Base-by-base conservation (phyloP, 2,113 vertebrate genomes). In the Paraplagusia blochii region DNA sequence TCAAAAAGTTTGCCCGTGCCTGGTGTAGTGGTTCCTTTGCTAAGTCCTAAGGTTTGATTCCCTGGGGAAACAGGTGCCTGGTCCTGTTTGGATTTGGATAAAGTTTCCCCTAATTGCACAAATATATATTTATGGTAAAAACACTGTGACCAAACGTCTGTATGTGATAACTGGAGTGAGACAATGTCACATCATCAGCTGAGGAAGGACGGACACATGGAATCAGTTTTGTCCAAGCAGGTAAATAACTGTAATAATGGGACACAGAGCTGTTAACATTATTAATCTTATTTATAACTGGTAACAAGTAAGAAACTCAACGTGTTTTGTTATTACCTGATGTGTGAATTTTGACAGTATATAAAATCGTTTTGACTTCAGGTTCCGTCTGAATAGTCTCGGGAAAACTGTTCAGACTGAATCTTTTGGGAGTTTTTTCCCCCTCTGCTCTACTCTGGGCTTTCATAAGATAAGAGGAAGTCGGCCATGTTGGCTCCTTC, bases 201-300 rank as follows among this genome's bases (percentile, higher is more conserved):
- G 57, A 55, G 16, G 38, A 51, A 66, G 34, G 58, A 63, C 36
- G 38, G 57, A 70, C 50, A 45, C 4, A 3, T 55, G 46, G 34
- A 76, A 72, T 55, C 62, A 0, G 46, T 63, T 60, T 55, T 61
- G 44, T 67, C 58, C 44, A 70, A 61, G 1, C 1, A 38, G 54
- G 47, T 10, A 16, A 34, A 53, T n/a, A 17, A 17, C 1, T 7
- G 35, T 10, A 39, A 42, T 8, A 19, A 47, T 10, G 29, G 44
- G 46, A 14, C 10, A 53, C 39, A 48, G 11, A 34, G 44, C n/a
- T 19, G 15, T 11, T 10, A 43, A 48, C n/a, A 29, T 9, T 11
- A 15, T 5, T 29, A 11, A 44, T 35, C 1, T 3, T 44, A 3
- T 42, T 3, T 29, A 29, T 2, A 29, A 2, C 22, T 29, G 22